Evolutionary conservation across 2,888 invertebrate species (phyloP).

Genomic region (Dugesia japonica): DNA sequence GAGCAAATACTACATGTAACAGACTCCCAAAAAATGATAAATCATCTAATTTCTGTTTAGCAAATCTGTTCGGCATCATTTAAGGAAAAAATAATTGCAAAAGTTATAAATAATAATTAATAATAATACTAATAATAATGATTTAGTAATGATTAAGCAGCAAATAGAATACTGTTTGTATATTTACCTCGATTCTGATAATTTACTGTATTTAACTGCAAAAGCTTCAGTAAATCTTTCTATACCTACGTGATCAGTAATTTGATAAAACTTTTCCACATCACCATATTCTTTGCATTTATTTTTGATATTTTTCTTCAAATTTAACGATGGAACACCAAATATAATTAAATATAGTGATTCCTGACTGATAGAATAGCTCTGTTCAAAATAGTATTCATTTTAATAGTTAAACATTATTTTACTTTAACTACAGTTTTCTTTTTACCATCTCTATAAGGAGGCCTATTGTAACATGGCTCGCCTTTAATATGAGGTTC

Average conservation of each 20-base stretch:
- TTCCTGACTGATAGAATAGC: neutral
- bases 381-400: neutral
- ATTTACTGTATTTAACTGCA: neutral
- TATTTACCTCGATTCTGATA: neutral
- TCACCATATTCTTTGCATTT: neutral
- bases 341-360: neutral
- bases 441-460: neutral
- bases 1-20: conserved; percentile 72
- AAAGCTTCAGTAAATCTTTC: neutral
- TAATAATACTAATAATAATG: no score
- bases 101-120: neutral
- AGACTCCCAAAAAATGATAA: conserved; percentile 69
- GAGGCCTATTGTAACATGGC: neutral
- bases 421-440: conserved; percentile 1
- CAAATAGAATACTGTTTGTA: neutral
- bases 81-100: neutral
- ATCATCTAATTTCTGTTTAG: conserved; percentile 66
- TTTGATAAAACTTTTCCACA: neutral
- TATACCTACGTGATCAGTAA: neutral
- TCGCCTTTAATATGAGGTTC: neutral
- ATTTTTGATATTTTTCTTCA: conserved; percentile 20
- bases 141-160: no score
- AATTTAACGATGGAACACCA: conserved; percentile 8
- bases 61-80: conserved; percentile 47
- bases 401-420: neutral